Evolutionary conservation across 1,140 invertebrate genomes (phyloP), one percentile per base, ranked within the genome.

Genomic region (Drosophila sp.): DNA sequence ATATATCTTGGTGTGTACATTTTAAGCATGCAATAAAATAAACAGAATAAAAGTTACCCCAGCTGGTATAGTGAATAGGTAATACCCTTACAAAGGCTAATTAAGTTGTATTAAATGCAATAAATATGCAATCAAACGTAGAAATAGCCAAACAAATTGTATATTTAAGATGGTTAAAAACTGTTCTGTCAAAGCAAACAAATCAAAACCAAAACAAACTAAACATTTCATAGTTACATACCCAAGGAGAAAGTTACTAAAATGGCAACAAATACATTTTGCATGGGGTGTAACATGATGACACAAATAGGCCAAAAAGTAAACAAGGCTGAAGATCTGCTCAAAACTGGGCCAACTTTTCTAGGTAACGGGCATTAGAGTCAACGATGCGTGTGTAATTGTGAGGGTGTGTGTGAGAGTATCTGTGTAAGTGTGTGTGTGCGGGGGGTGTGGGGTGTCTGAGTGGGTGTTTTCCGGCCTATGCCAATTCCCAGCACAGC

Each of bases 401-500:
- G 54, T 46, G 61, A 72, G 40, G 8, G 43, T 45, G 43, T 59
- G 58, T 13, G 21, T 53, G 27, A 18, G 43, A 58, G 18, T 50
- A 14, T 48, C 21, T 46, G 21, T 54, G 11, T 40, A 16, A 8
- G 25, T 13, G 18, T 57, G 53, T 74, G 18, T 58, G 50, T 80
- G 59, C 75, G 7, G 58, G 16, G 79, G 34, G 57, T 56, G 36
- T 36, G 36, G 34, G 13, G 40, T 29, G 50, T 51, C 71, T 54
- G 36, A 36, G 54, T n/a, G n/a, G n/a, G n/a, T n/a, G n/a, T n/a
- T n/a, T n/a, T n/a, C n/a, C n/a, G 61, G 65, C 78, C 78, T 76
- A 89, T 82, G 14, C 11, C 51, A 63, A 74, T 74, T 82, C 82
- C 78, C 67, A 70, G 61, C 61, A 72, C 71, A 76, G 76, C 78